Base-by-base conservation (phyloP, 2,113 vertebrate genomes). In the Aleadryas rufinucha region DNA sequence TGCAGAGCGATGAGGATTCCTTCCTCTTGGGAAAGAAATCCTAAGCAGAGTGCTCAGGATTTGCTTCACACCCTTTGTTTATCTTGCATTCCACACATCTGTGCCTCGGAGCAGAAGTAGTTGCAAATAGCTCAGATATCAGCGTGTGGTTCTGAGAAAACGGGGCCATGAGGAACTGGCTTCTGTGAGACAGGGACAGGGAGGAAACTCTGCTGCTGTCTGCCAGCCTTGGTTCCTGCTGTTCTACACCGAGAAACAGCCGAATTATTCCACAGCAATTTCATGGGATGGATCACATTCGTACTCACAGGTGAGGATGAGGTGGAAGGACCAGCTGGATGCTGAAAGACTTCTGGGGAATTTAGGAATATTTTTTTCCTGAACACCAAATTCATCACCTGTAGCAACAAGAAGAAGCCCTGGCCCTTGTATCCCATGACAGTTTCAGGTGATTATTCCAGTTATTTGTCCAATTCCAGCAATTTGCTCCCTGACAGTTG, bases 101-200 rank as follows among this genome's bases (percentile, higher is more conserved):
- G 80, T 13, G 84, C 49, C 65, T 68, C 16, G 60, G 53, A 89
- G 93, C 86, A 96, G 91, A 91, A 96, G 84, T 79, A 45, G 54
- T 89, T 93, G 84, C 65, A 87, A 94, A 95, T 52, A 95, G 61
- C 65, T n/a, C 53, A 23, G 80, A 24, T 19, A 84, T n/a, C 56
- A 41, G 7, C 12, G 30, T 0, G 13, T 17, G 6, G 15, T 91
- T 95, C 87, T 93, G 65, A 72, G 89, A 37, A 94, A 95, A 61
- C 23, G 16, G 57, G 5, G 6, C 20, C 76, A 59, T 33, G 84
- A 93, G 94, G 96, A 97, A 96, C 89, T 82, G 60, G 14, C 11
- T 86, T 17, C 39, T 47, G 76, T 44, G 89, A 66, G 35, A 30
- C 28, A 35, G 31, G 0, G 5, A 39, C 50, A 63, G 53, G 33